Conservation (phyloP, 2,797 vertebrate species). For the Phrynocephalus forsythii region DNA sequence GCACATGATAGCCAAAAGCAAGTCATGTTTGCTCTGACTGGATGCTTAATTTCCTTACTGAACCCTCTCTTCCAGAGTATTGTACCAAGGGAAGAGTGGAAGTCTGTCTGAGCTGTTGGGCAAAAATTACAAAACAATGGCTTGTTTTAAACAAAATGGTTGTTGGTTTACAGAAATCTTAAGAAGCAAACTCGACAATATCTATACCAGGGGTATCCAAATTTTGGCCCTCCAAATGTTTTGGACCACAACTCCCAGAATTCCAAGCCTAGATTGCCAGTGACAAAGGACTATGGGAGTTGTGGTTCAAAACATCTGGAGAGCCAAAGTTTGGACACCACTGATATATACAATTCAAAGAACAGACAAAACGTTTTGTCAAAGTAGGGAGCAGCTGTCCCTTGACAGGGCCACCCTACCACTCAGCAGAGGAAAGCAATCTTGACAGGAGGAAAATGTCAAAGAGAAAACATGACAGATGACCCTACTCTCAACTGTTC, state of each 20-base stretch:
- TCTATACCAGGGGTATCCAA: not conserved
- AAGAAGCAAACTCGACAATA: not conserved
- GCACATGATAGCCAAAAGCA: slow-evolving; percentile 34
- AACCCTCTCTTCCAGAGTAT: not conserved
- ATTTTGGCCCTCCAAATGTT: no score
- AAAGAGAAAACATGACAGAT: not conserved
- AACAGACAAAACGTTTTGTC: not conserved
- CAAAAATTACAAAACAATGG: not conserved
- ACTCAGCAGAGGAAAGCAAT: not conserved
- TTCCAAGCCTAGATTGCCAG: no score
- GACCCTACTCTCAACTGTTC: not conserved
- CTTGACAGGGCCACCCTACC: not conserved
- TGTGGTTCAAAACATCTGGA: no score
- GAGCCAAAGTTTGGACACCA: no score
- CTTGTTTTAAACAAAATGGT: not conserved
- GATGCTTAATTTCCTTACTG: slow-evolving; percentile 16
- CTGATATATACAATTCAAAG: not conserved
- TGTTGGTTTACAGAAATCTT: not conserved
- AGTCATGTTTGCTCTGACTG: not conserved
- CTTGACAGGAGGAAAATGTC: not conserved
- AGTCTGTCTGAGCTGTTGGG: not conserved
- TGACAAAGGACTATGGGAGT: no score
- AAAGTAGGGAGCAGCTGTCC: not conserved
- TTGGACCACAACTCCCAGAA: no score
- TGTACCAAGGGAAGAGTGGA: not conserved